phyloP scores from a whole-genome alignment of 2,888 invertebrate species.

The Drosophila greeni region DNA sequence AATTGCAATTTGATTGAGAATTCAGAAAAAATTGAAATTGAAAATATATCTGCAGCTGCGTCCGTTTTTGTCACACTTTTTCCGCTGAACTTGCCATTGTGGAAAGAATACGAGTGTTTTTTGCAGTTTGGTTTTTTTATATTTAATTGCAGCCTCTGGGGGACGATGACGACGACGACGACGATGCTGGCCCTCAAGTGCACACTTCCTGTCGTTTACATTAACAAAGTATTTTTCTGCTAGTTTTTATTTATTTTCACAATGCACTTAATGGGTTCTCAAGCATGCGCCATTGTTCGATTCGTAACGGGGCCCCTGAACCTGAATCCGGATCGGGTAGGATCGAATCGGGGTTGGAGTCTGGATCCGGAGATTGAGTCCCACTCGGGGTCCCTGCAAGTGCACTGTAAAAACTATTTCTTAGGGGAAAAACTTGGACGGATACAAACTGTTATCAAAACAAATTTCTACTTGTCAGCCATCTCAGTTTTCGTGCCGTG shows the following conservation, averaged over 20 bases:
- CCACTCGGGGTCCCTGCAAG: constrained; percentile 23
- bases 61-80: constrained; percentile 41
- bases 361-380: constrained; percentile 43
- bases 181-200: constrained; percentile 63
- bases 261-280: constrained; percentile 64
- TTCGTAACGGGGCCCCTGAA: constrained; percentile 48
- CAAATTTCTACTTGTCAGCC: background rate
- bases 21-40: constrained; percentile 8
- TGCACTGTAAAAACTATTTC: constrained; percentile 12
- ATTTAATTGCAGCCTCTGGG: constrained; percentile 53
- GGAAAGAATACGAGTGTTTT: constrained; percentile 25
- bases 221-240: constrained; percentile 57
- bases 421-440: background rate
- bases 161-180: constrained; percentile 14
- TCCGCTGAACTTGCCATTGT: constrained; percentile 41
- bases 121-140: constrained; percentile 19
- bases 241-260: constrained; percentile 63
- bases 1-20: constrained; percentile 33
- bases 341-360: constrained; percentile 24
- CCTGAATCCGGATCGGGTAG: constrained; percentile 16
- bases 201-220: constrained; percentile 69
- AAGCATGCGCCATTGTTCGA: constrained; percentile 60
- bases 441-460: no score
- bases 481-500: constrained; percentile 18
- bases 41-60: constrained; percentile 38